A percentile compares a stretch with the other conserved stretches of the same genome.
Evolutionary conservation across 1,140 invertebrate genomes (phyloP).

Genomic region (Cydia fagiglandana): DNA sequence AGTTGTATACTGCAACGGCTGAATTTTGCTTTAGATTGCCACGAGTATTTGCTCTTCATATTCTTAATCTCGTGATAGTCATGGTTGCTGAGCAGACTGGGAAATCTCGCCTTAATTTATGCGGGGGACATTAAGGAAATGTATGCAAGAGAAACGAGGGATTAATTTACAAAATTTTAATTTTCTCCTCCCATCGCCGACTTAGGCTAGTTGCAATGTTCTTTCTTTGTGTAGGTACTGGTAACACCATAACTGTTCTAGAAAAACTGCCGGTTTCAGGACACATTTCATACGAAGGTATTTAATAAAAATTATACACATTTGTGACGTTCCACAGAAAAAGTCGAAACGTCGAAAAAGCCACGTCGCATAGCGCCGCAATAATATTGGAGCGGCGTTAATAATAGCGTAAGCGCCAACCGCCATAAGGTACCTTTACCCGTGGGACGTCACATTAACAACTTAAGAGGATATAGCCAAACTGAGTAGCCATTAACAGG

Average conservation of each 20-base stretch:
- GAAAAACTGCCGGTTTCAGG: constrained; percentile 53
- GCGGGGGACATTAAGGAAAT: constrained; percentile 11
- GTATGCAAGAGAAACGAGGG: constrained; percentile 52
- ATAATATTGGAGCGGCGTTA: too few species aligned
- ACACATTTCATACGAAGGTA: constrained; percentile 33
- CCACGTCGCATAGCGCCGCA: too few species aligned
- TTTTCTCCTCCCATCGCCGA: constrained; percentile 69
- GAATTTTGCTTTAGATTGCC: background rate
- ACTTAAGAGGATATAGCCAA: too few species aligned
- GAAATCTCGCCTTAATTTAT: constrained; percentile 9
- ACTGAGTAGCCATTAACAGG: too few species aligned
- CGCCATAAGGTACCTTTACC: too few species aligned
- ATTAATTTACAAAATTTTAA: constrained; percentile 77
- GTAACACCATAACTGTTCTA: constrained; percentile 73
- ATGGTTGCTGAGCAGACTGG: constrained; percentile 17
- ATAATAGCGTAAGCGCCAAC: too few species aligned
- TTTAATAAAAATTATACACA: background rate
- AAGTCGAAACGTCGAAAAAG: too few species aligned
- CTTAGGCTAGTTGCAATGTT: constrained; percentile 72
- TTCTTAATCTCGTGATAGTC: constrained; percentile 8
- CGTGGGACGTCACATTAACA: too few species aligned
- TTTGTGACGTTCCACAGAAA: too few species aligned
- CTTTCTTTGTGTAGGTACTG: constrained; percentile 67
- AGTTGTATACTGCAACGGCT: background rate
- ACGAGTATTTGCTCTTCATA: background rate